Conservation (phyloP, 2,113 vertebrate species). For the Onychostoma macrolepis region DNA sequence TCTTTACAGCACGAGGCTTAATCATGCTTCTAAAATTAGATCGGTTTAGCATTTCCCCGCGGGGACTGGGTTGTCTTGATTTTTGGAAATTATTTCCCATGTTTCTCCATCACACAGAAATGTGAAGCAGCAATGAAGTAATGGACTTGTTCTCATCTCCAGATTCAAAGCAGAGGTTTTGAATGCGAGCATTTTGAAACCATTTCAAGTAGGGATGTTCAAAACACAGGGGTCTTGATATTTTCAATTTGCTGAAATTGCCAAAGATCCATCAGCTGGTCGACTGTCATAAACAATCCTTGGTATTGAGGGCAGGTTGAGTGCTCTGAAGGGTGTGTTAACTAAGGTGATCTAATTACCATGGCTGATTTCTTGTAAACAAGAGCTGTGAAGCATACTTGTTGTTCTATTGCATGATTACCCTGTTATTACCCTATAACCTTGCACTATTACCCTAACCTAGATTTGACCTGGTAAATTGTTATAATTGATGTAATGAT, state of each 20-base stretch:
- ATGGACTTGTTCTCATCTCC: not conserved
- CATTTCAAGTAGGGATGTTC: not conserved
- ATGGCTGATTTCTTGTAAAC: constrained; percentile 9
- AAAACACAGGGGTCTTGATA: not conserved
- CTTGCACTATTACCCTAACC: not conserved
- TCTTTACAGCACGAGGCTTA: constrained; percentile 1
- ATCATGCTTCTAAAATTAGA: constrained; percentile 31
- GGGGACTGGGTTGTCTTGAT: constrained; percentile 38
- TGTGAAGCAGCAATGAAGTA: constrained; percentile 26
- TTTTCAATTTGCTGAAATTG: not conserved
- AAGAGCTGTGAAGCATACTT: constrained; percentile 3
- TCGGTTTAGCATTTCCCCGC: constrained; percentile 23
- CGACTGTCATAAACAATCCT: not conserved
- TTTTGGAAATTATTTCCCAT: constrained; percentile 40
- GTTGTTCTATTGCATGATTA: not conserved
- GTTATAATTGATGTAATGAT: not conserved
- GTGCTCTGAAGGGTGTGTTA: not conserved
- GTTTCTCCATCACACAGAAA: constrained; percentile 9
- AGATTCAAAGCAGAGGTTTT: not conserved
- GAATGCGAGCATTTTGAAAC: not conserved
- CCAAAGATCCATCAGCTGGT: not conserved
- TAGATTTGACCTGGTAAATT: not conserved
- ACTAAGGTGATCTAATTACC: not conserved
- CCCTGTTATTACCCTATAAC: too few relatives aligned
- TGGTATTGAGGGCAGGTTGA: not conserved